Evolutionary conservation across 2,797 vertebrate species (phyloP).

Genomic region (Avahi laniger): DNA sequence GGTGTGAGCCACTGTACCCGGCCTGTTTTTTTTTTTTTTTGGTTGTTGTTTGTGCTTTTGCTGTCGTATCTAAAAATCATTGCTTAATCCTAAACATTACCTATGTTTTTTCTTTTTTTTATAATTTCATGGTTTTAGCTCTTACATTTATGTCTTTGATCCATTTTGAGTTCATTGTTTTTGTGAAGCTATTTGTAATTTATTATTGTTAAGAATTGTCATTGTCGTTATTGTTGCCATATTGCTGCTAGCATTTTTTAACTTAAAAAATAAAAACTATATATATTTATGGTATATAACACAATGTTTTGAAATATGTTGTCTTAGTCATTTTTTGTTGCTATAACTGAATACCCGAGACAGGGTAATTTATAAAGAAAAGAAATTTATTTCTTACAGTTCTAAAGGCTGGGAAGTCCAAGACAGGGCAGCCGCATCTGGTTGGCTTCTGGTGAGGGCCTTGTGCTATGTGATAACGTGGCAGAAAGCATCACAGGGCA

Average conservation of each 20-base stretch:
- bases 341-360: not conserved
- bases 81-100: not conserved
- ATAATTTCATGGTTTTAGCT: not conserved
- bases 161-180: not conserved
- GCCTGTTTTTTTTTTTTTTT: not conserved
- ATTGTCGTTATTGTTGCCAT: not conserved
- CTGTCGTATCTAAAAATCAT: not conserved
- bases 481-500: not conserved
- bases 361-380: not conserved
- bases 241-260: not conserved
- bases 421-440: not conserved
- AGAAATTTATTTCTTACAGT: not conserved
- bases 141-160: not conserved
- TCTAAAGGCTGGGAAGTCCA: not conserved
- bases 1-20: too few species aligned
- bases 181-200: not conserved
- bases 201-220: not conserved
- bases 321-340: not conserved
- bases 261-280: not conserved
- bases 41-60: not conserved
- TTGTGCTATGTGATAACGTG: not conserved
- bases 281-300: not conserved
- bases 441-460: not conserved
- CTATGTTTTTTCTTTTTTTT: not conserved
- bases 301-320: not conserved